Conservation (phyloP, 2,113 vertebrate species). For the Plestiodon gilberti region DNA sequence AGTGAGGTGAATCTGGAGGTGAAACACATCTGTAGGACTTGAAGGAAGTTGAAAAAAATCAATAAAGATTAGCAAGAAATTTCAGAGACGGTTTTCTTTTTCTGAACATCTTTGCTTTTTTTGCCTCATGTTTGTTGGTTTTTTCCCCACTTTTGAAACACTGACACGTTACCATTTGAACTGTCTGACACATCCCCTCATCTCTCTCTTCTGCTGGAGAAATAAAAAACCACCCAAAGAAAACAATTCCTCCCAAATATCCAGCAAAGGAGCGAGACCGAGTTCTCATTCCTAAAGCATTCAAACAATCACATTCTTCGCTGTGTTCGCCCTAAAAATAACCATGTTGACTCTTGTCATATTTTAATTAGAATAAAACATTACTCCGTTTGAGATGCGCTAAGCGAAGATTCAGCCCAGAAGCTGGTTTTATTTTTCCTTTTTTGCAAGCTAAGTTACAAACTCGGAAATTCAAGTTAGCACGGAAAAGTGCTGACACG, state of each 20-base stretch:
- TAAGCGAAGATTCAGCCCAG: conserved; percentile 42
- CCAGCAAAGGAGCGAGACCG: not conserved
- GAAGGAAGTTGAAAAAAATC: not conserved
- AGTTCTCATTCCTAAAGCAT: not conserved
- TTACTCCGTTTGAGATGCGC: conserved; percentile 17
- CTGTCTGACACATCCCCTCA: not conserved
- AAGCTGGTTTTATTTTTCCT: conserved; percentile 28
- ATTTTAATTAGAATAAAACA: not conserved
- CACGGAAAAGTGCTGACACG: conserved; percentile 61
- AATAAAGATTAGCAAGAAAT: not conserved
- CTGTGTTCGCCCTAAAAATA: not conserved
- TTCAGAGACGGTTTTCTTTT: not conserved
- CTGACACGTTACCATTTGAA: not conserved
- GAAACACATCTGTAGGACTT: not conserved
- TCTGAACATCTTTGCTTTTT: not conserved
- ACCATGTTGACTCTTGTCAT: not conserved
- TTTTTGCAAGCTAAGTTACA: conserved; percentile 21
- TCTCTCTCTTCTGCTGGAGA: not conserved
- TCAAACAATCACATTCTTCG: not conserved
- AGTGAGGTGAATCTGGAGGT: not conserved
- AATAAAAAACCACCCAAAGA: not conserved
- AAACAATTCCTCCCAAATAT: not conserved
- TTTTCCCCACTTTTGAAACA: not conserved
- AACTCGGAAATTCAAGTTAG: conserved; percentile 57
- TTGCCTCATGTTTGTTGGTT: not conserved